Conservation (phyloP, 2,797 vertebrate species). For the Myiotriccus ornatus region DNA sequence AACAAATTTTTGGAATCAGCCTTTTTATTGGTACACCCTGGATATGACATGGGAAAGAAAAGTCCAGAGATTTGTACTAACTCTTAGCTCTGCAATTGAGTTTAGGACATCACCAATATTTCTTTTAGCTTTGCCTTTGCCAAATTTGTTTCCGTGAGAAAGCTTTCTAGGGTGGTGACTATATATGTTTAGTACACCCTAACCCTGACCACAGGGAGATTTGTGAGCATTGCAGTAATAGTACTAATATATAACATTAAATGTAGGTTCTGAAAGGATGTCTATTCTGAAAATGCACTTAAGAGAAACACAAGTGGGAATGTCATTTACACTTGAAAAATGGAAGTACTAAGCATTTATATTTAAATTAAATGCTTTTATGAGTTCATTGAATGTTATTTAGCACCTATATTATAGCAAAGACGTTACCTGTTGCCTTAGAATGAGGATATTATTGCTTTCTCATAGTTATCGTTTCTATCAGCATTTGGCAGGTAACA, state of each 20-base stretch:
- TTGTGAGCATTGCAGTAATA: neutral
- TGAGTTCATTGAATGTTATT: conserved; percentile 57
- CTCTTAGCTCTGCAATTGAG: neutral
- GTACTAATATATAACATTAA: neutral
- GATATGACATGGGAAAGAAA: neutral
- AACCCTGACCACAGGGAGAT: neutral
- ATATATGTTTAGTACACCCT: neutral
- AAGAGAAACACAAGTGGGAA: neutral
- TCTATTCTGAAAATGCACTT: conserved; percentile 17
- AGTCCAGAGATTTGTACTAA: neutral
- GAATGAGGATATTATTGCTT: conserved; percentile 60
- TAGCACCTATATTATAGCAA: conserved; percentile 25
- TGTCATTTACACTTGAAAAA: conserved; percentile 33
- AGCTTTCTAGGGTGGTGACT: neutral
- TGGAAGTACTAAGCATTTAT: conserved; percentile 51
- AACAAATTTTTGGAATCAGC: neutral
- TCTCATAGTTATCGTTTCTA: conserved; percentile 60
- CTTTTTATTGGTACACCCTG: neutral
- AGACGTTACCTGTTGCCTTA: conserved; percentile 24
- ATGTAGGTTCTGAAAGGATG: neutral
- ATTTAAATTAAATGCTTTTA: conserved; percentile 54
- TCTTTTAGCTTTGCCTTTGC: neutral
- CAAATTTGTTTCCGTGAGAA: neutral
- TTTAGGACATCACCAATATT: neutral
- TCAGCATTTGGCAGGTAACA: conserved; percentile 57